Base-by-base conservation (phyloP, 1,140 invertebrate species). In the Laupala kohalensis region DNA sequence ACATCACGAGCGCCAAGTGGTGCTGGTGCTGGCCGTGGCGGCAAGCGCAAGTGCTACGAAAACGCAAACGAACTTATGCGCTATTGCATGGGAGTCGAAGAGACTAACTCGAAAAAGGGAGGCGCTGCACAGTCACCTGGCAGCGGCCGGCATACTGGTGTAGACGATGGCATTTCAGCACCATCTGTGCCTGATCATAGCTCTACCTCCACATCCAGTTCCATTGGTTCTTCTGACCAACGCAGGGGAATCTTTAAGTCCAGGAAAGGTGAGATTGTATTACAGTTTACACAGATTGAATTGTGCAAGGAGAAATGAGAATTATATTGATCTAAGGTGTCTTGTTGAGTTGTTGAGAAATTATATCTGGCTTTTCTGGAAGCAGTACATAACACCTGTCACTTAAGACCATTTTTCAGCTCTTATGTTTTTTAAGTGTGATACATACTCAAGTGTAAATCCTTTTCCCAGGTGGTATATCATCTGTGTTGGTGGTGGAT, bases 31-130 rank as follows among this genome's bases (percentile, higher is more conserved):
- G 75, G 75, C 19, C 77, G 77, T 37, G 65, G 25, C 19, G 26
- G 83, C 74, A 88, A 88, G 79, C 79, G 88, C 76, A 88, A 89
- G 81, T 87, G 85, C 75, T 87, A 85, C 28, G 88, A 89, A 76
- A 89, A 87, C 77, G 86, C 87, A 53, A 84, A 84, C 25, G 88
- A 88, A 79, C 78, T 88, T 53, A 88, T 89, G 69, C 89, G 89
- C 79, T 86, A 85, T 71, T 89, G 87, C 76, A 88, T 89, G 81
- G 87, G 86, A 64, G 81, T 88, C 28, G 86, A 88, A 72, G 86
- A 86, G 27, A 67, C 37, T n/a, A 64, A 64, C 19, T 24, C 37
- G 9, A 72, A 72, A 25, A 30, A 66, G 15, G 15, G 30, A n/a
- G 67, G 4, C 19, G 27, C 37, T 19, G 37, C 37, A 19, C 19